These are phyloP conservation scores for Neopelma chrysocephalum DNA, from an alignment of 2,797 vertebrate species.

Conservation along the genomic window DNA sequence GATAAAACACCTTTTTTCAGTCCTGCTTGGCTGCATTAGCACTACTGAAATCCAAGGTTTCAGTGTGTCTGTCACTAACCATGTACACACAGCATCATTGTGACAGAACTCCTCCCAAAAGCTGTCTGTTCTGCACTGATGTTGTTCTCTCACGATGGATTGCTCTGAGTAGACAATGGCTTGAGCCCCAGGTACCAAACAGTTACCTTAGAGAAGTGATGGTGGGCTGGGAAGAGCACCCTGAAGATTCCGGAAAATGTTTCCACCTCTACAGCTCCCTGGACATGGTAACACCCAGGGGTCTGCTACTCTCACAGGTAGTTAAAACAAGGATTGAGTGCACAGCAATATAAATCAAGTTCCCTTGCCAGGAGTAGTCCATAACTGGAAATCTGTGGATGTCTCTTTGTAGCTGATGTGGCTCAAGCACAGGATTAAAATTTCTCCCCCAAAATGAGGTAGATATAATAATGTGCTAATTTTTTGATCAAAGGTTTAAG, in stretches of 20 bases:
- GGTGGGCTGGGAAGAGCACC: background rate
- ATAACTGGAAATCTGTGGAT: background rate
- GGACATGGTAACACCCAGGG: background rate
- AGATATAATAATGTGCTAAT: background rate
- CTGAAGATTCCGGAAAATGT: accelerated
- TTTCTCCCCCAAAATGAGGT: background rate
- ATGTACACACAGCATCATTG: background rate
- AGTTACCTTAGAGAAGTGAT: background rate
- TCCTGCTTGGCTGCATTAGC: background rate
- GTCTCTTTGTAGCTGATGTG: background rate
- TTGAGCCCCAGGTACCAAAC: accelerated
- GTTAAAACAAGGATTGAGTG: background rate
- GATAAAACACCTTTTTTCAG: background rate
- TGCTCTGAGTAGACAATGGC: background rate
- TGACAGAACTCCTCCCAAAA: background rate
- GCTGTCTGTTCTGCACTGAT: background rate
- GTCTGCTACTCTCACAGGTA: background rate
- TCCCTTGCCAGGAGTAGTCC: background rate
- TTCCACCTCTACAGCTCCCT: background rate
- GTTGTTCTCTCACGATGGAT: accelerated
- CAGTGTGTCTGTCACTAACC: background rate
- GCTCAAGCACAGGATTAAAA: background rate
- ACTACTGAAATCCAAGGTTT: background rate
- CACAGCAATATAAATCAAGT: background rate
- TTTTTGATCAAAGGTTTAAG: background rate